Evolutionary conservation across 92 coral and sea anemone species (phyloP), one percentile per base, ranked within the genome.

Genomic region (Zoanthus gigantus): DNA sequence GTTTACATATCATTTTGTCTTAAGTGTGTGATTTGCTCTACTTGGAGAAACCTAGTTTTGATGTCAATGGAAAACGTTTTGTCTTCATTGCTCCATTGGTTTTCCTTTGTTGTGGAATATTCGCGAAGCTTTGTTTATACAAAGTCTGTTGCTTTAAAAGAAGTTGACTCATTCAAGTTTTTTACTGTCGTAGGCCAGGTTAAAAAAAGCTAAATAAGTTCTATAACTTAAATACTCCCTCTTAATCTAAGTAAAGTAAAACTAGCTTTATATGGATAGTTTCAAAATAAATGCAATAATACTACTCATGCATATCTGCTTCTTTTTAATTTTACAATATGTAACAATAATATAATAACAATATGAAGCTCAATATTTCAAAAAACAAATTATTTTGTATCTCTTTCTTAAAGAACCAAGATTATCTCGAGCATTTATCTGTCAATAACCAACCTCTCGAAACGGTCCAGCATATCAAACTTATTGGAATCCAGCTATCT

Each of bases 71-170:
- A 12, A 1, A 58, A n/a, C 65, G 15, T 12, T 5, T 56, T 34
- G 15, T 2, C 16, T 4, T 79, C 15, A 34, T 12, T 28, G 0
- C 72, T 16, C 72, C 18, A 63, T 79, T 79, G 84, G 61, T 79
- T 79, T 12, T 23, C 72, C 45, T 60, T 60, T 63, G 73, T 46
- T 61, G 11, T 60, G 58, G 73, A 79, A 79, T 79, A 56, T 31
- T 46, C 9, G 52, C 54, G 60, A 44, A 9, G 73, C 72, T 58
- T 11, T 17, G 23, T 4, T 61, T 23, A 23, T 23, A 23, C 23
- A 23, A 23, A 23, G 42, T 1, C 42, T 34, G 3, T 3, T 34
- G 42, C 42, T 34, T 34, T 0, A 34, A 34, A 34, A 3, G 2
- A 34, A 34, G 2, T 34, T 34, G 42, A 34, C 42, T 34, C 42